A percentile compares a stretch with the other conserved stretches of the same genome.
Evolutionary conservation across 2,113 vertebrate species (phyloP).

Genomic region (Scomber colias): DNA sequence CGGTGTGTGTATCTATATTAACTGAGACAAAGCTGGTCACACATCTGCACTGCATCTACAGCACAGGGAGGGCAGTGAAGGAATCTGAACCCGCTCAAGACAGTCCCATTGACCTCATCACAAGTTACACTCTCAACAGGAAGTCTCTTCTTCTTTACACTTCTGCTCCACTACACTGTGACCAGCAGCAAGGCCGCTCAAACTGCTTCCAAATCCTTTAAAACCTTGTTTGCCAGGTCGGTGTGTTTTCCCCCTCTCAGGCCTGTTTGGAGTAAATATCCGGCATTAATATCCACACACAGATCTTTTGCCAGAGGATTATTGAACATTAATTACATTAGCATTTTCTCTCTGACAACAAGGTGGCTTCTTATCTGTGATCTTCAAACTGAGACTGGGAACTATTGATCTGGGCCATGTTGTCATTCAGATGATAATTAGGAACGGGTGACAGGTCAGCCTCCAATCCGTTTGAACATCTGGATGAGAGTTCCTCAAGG

Average conservation of each 20-base stretch:
- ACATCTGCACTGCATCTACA: conserved; percentile 27
- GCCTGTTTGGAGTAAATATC: conserved; percentile 71
- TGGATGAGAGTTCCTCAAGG: conserved; percentile 88
- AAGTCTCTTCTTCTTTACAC: conserved; percentile 49
- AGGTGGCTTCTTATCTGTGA: conserved; percentile 93
- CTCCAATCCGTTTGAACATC: conserved; percentile 92
- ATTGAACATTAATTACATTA: conserved; percentile 84
- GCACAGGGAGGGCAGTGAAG: conserved; percentile 26
- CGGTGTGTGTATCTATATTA: conserved; percentile 8
- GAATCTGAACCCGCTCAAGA: conserved; percentile 52
- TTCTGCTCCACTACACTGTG: not conserved
- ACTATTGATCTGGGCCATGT: conserved; percentile 96
- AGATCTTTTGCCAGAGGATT: conserved; percentile 72
- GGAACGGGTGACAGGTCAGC: conserved; percentile 91
- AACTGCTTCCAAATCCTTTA: not conserved
- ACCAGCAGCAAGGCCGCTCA: conserved; percentile 3
- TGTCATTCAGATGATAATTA: conserved; percentile 99
- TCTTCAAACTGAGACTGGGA: conserved; percentile 93
- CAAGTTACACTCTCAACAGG: conserved; percentile 51
- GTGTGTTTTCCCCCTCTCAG: not conserved
- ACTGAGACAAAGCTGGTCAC: conserved; percentile 3
- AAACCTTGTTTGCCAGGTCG: conserved; percentile 8
- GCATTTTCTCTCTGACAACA: conserved; percentile 83
- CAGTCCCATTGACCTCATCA: conserved; percentile 39
- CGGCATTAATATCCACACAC: conserved; percentile 60